Evolutionary conservation across 2,888 invertebrate species (phyloP), one percentile per base, ranked within the genome.

Genomic region (Gordius sp.): DNA sequence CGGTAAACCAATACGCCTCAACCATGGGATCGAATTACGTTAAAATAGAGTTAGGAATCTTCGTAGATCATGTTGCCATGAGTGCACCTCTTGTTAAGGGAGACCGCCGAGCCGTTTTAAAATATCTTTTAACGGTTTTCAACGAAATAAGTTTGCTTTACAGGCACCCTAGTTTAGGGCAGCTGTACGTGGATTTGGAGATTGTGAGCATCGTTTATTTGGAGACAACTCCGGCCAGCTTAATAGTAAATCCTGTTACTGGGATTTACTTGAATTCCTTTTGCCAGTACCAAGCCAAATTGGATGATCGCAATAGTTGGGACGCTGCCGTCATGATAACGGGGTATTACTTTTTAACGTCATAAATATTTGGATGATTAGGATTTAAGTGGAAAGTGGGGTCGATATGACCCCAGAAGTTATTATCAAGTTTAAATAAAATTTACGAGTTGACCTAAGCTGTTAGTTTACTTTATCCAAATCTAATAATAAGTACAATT

Each of bases 131-230:
- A 20, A 47, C 47, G 4, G 20, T 20, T 18, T 47, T 47, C 23
- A 47, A 47, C 20, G 16, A 8, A 8, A 47, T 47, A 8, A 47
- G 23, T 47, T 20, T 47, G 16, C 13, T 47, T 4, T 47, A 47
- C 47, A 4, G 8, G 23, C 47, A 47, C 20, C 47, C 47, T 18
- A n/a, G 16, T 8, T 4, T 47, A 20, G 47, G 47, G 8, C 8
- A 4, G 4, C 16, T 20, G n/a, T n/a, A n/a, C 8, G 20, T 47
- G 16, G 23, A 47, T n/a, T 4, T 47, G n/a, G 47, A 47, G 20
- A 47, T 47, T 47, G 47, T 47, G 23, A 47, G 20, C n/a, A 8
- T 47, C 47, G 47, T 47, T 8, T 47, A 18, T 20, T 4, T 47
- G 16, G 47, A 23, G 16, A 4, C 8, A 47, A 18, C 47, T 47